Percentiles rank a stretch among this genome's conserved stretches.
phyloP scores from a whole-genome alignment of 2,888 invertebrate genomes.

The Lepidocyrtinus sp. region DNA sequence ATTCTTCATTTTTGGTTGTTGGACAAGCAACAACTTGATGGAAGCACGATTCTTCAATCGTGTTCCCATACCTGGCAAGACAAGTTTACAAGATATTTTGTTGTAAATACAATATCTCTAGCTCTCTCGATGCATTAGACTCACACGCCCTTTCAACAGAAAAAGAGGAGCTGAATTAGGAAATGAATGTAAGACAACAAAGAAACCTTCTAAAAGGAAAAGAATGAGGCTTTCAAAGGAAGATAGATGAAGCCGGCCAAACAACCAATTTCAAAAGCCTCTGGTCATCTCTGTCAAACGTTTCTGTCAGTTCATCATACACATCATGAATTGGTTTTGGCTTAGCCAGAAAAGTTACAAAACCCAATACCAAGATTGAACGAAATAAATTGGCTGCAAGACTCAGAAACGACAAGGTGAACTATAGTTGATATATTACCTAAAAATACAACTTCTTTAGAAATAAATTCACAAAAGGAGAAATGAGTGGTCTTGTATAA shows the following conservation, averaged over 20 bases:
- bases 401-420: too few species aligned
- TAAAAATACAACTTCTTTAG: too few species aligned
- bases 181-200: background rate
- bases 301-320: too few species aligned
- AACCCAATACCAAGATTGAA: too few species aligned
- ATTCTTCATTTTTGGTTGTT: background rate
- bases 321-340: too few species aligned
- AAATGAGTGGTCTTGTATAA: too few species aligned
- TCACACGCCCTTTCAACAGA: constrained; percentile 36
- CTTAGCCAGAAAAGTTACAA: too few species aligned
- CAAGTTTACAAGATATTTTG: constrained; percentile 3
- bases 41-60: constrained; percentile 1
- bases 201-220: background rate
- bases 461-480: too few species aligned
- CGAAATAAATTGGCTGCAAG: too few species aligned
- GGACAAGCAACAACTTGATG: constrained; percentile 3
- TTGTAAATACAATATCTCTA: background rate
- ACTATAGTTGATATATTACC: too few species aligned
- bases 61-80: constrained; percentile 17
- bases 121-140: constrained; percentile 25
- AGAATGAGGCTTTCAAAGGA: too few species aligned
- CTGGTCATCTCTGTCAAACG: too few species aligned
- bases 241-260: background rate
- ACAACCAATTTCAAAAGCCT: constrained; percentile 33
- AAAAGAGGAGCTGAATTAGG: background rate